These are phyloP conservation scores for Tubiluchus corallicola DNA, from an alignment of 2,888 invertebrate genomes.

Conservation along the genomic window DNA sequence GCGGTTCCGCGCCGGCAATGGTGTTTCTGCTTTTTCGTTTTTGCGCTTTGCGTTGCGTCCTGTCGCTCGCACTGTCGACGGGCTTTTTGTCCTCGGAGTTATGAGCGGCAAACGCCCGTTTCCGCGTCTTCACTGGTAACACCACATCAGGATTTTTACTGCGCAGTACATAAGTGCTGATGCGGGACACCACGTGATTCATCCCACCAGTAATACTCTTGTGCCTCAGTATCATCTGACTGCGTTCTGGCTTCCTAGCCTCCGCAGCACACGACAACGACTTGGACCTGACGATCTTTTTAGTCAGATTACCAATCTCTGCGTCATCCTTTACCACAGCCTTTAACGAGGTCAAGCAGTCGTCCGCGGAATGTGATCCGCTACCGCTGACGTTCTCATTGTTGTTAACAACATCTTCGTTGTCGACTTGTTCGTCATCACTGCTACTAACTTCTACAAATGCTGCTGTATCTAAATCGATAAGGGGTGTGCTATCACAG, in stretches of 20 bases:
- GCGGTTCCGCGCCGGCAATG: background rate
- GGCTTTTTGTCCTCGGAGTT: background rate
- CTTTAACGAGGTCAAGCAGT: too few relatives aligned
- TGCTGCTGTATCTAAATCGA: too few relatives aligned
- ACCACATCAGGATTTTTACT: background rate
- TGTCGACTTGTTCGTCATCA: too few relatives aligned
- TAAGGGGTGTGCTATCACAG: too few relatives aligned
- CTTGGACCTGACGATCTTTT: too few relatives aligned
- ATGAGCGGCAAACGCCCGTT: background rate
- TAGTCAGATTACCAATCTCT: too few relatives aligned
- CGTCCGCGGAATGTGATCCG: too few relatives aligned
- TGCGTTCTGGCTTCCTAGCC: background rate
- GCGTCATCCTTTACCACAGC: too few relatives aligned
- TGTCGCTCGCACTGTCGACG: background rate
- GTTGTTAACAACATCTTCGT: too few relatives aligned
- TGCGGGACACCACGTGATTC: background rate
- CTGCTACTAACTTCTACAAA: too few relatives aligned
- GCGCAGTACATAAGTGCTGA: background rate
- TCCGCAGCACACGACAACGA: background rate
- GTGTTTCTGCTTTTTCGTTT: background rate
- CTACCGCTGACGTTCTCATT: too few relatives aligned
- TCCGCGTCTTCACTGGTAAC: too few relatives aligned
- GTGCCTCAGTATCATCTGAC: background rate
- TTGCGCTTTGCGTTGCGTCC: background rate
- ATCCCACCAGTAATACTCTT: constrained; percentile 3